These are phyloP conservation scores for Pantelozetes paolii DNA, from an alignment of 2,888 invertebrate species.

Conservation along the genomic window DNA sequence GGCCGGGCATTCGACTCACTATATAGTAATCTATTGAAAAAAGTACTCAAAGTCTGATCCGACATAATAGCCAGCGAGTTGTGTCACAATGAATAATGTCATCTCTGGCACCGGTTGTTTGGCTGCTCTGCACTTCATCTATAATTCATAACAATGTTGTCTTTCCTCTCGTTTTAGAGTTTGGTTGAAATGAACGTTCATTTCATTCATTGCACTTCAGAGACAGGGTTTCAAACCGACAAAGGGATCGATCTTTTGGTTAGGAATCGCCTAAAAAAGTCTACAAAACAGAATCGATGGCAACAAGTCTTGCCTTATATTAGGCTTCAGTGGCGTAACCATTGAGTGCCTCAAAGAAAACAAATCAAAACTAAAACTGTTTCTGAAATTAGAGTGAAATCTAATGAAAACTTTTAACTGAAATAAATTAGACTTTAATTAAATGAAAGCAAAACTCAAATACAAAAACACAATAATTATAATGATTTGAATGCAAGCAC, in stretches of 20 bases:
- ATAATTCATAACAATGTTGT: constrained; percentile 31
- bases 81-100: constrained; percentile 31
- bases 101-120: background rate
- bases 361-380: too few relatives aligned
- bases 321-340: constrained; percentile 6
- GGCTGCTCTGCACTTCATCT: constrained; percentile 3
- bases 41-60: background rate
- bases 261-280: background rate
- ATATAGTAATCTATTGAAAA: constrained; percentile 2
- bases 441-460: too few relatives aligned
- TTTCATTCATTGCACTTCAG: constrained; percentile 14
- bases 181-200: background rate
- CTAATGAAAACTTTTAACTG: constrained; percentile 40
- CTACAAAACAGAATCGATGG: background rate
- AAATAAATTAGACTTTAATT: background rate
- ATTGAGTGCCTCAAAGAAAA: background rate
- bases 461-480: too few relatives aligned
- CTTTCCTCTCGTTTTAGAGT: constrained; percentile 4
- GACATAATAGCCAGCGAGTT: background rate
- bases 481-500: too few relatives aligned
- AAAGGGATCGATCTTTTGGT: background rate
- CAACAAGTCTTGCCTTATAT: constrained; percentile 27
- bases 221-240: background rate
- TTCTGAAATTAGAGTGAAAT: background rate
- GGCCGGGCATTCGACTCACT: background rate